Percentiles rank a stretch among this genome's conserved stretches.
These are phyloP conservation scores for Columba janthina DNA, from an alignment of 2,113 vertebrate genomes.

Conservation along the genomic window DNA sequence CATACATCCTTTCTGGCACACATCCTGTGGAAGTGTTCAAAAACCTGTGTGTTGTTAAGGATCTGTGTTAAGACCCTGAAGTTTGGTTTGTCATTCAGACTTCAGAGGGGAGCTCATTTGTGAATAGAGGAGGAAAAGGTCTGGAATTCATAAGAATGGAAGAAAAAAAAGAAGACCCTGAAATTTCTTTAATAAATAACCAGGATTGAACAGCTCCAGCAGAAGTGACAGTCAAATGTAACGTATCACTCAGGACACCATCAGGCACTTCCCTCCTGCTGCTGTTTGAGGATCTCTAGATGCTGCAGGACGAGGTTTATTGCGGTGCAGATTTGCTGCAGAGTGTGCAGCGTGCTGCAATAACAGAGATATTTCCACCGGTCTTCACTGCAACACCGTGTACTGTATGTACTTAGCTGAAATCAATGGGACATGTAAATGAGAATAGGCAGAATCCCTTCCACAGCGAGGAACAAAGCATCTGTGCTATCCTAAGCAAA, in stretches of 20 bases:
- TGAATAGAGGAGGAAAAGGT: constrained; percentile 29
- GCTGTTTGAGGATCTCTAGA: constrained; percentile 23
- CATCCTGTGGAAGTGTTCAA: background rate
- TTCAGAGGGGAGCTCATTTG: background rate
- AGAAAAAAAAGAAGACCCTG: background rate
- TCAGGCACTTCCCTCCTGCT: constrained; percentile 17
- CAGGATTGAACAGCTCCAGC: background rate
- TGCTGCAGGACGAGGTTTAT: constrained; percentile 51
- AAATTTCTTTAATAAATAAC: constrained; percentile 49
- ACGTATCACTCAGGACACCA: constrained; percentile 7
- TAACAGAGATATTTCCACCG: constrained; percentile 43
- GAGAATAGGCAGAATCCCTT: constrained; percentile 67
- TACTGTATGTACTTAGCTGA: constrained; percentile 67
- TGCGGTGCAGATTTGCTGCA: constrained; percentile 59
- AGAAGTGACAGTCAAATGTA: constrained; percentile 26
- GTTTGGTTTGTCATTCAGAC: constrained; percentile 36
- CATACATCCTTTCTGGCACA: background rate
- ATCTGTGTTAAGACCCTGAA: background rate
- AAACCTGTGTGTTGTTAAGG: background rate
- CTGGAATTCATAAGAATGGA: constrained; percentile 16
- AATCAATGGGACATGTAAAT: constrained; percentile 73
- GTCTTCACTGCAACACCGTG: constrained; percentile 34
- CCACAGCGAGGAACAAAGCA: constrained; percentile 54
- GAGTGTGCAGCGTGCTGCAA: constrained; percentile 52
- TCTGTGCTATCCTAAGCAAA: constrained; percentile 71